Base-by-base conservation (phyloP, 2,888 invertebrate species). In the Caenorhabditis parvicauda region DNA sequence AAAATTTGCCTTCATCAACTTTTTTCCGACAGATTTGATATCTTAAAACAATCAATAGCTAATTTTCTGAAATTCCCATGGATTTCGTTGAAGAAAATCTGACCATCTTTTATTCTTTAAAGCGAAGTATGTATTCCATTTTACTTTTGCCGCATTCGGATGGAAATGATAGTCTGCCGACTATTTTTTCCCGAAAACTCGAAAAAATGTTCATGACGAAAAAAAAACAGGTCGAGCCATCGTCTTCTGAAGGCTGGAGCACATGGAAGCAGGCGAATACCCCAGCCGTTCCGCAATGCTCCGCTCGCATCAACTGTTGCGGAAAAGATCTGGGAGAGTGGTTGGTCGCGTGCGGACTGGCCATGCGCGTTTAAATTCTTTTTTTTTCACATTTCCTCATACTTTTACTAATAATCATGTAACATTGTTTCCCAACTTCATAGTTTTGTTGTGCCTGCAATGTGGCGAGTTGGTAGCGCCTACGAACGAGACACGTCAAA, bases 221-320 rank as follows among this genome's bases (percentile, higher is more conserved):
- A n/a, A n/a, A n/a, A 32, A 32, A 32, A 32, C 41, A 71, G 64
- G 72, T 72, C 25, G 58, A 60, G 22, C 70, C 70, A 2, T 39
- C 43, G 0, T 52, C 37, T 1, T 27, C 58, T 1, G 47, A 52
- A 7, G 58, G 58, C 32, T 72, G 72, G 72, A 58, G 58, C 14
- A 54, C 55, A 49, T 70, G 68, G 67, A 70, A 70, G 45, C 70
- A 70, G 42, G 50, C 69, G 44, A 72, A 72, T 54, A 70, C 72
- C 1, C 72, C 70, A 0, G 49, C 50, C n/a, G 70, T 72, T 3
- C 72, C 72, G 3, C 37, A 64, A 1, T 58, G 67, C n/a, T 68
- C 70, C 42, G 72, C 72, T 25, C 57, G 64, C n/a, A 48, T 72
- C 25, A 64, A 67, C 0, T 64, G 63, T 44, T 64, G 63, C 41